These are phyloP conservation scores for Chaunax sp. DNA, from an alignment of 2,797 vertebrate species.

Conservation along the genomic window DNA sequence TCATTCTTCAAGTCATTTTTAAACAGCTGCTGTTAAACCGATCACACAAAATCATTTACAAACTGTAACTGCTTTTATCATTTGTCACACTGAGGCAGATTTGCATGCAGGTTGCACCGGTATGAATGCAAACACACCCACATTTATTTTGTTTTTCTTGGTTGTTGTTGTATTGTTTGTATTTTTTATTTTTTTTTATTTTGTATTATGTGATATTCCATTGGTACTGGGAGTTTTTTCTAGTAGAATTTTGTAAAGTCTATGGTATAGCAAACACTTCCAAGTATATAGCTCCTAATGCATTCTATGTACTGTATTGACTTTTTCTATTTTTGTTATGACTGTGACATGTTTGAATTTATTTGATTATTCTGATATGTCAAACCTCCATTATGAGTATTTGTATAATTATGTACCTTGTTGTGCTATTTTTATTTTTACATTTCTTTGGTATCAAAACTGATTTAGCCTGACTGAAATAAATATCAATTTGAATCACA, in stretches of 20 bases:
- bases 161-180: conserved; percentile 49
- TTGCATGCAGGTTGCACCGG: conserved; percentile 80
- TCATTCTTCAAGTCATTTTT: conserved; percentile 23
- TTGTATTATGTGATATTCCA: conserved; percentile 78
- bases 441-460: conserved; percentile 82
- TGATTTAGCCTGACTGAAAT: conserved; percentile 78
- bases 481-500: conserved; percentile 69
- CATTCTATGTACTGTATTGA: conserved; percentile 82
- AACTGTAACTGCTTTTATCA: conserved; percentile 68
- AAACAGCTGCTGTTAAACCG: conserved; percentile 31
- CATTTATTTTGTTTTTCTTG: conserved; percentile 23
- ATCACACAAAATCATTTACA: conserved; percentile 31
- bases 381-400: conserved; percentile 79
- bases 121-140: conserved; percentile 69
- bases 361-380: conserved; percentile 77
- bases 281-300: conserved; percentile 79
- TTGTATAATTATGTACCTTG: conserved; percentile 83
- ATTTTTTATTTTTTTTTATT: conserved; percentile 62
- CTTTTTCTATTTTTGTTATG: conserved; percentile 85
- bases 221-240: conserved; percentile 82
- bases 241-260: conserved; percentile 86
- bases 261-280: conserved; percentile 79
- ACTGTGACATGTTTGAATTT: conserved; percentile 77
- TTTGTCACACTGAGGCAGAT: conserved; percentile 63
- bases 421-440: conserved; percentile 82